phyloP scores from a whole-genome alignment of 2,113 vertebrate species.

The Tachycineta bicolor region DNA sequence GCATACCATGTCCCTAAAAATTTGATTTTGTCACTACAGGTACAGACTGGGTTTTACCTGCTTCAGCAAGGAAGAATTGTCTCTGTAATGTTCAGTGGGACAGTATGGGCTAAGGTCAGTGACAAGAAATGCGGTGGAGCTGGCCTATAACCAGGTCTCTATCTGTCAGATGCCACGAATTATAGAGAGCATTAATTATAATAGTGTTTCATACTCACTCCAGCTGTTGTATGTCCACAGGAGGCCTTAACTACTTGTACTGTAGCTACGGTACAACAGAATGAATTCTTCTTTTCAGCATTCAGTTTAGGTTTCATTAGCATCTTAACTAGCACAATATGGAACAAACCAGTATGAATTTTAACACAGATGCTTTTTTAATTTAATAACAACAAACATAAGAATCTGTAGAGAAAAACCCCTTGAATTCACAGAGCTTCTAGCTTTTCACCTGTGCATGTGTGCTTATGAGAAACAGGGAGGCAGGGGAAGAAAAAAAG shows the following conservation, averaged over 20 bases:
- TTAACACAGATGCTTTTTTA: not conserved
- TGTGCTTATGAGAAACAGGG: not conserved
- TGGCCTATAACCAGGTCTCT: not conserved
- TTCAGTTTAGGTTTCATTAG: not conserved
- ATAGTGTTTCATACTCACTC: not conserved
- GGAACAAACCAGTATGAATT: not conserved
- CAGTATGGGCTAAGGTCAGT: not conserved
- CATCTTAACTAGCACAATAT: not conserved
- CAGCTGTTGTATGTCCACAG: not conserved
- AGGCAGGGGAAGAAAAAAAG: not conserved
- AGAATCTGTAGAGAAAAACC: not conserved
- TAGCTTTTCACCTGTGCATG: not conserved
- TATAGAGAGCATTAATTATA: not conserved
- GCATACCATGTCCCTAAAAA: not conserved
- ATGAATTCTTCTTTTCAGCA: not conserved
- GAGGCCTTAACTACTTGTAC: not conserved
- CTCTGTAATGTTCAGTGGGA: not conserved
- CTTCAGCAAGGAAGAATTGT: not conserved
- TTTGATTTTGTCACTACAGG: not conserved
- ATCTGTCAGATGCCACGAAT: not conserved
- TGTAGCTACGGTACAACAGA: not conserved
- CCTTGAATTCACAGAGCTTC: not conserved
- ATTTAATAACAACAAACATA: not conserved
- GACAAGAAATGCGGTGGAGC: not conserved
- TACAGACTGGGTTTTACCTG: not conserved